A percentile compares a stretch with the other conserved stretches of the same genome.
Evolutionary conservation across 2,113 vertebrate genomes (phyloP).

Genomic region (Cervus canadensis): DNA sequence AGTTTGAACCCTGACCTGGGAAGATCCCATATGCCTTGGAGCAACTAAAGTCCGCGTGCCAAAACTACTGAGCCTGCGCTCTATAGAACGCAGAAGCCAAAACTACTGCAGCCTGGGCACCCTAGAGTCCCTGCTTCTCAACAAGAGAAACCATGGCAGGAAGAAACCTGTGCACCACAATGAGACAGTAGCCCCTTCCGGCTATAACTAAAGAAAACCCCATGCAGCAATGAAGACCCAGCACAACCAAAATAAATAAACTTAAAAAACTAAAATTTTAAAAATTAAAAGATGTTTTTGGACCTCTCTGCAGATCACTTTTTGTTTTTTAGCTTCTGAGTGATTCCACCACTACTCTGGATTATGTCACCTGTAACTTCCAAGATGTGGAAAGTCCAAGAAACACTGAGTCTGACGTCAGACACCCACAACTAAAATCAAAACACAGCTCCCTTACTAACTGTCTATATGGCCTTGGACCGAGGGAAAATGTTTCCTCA

Average conservation of each 20-base stretch:
- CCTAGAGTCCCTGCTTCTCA: not conserved
- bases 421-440: not conserved
- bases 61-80: not conserved
- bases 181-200: not conserved
- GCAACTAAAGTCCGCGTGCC: not conserved
- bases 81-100: not conserved
- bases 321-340: not conserved
- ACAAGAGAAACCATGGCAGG: not conserved
- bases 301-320: not conserved
- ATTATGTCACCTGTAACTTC: not conserved
- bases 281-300: not conserved
- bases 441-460: not conserved
- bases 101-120: not conserved
- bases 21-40: not conserved
- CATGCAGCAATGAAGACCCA: not conserved
- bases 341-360: not conserved
- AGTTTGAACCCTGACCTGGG: not conserved
- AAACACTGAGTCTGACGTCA: not conserved
- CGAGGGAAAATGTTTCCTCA: not conserved
- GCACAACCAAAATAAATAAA: not conserved
- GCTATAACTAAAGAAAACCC: not conserved
- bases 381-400: not conserved
- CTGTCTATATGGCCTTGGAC: not conserved
- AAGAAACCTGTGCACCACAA: not conserved
- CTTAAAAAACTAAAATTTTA: not conserved